phyloP scores from a whole-genome alignment of 2,888 invertebrate species.

The Leptothorax acervorum region DNA sequence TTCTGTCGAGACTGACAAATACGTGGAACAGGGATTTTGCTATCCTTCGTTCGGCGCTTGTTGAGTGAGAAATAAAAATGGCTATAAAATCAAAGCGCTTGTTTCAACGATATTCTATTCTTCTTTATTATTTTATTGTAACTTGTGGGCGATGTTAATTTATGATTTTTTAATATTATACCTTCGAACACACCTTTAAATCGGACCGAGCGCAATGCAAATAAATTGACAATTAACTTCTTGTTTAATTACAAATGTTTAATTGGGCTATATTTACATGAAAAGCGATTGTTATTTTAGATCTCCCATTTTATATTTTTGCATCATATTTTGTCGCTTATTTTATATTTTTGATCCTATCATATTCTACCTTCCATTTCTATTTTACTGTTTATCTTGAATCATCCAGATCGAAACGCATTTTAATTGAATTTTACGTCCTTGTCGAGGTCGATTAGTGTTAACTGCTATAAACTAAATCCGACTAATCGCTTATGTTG shows the following conservation, averaged over 20 bases:
- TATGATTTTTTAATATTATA: background rate
- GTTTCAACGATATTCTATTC: background rate
- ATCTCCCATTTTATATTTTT: background rate
- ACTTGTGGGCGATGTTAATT: background rate
- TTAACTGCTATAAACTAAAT: background rate
- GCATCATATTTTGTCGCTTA: background rate
- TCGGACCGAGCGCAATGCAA: background rate
- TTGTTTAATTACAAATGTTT: slow-evolving; percentile 5
- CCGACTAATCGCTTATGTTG: background rate
- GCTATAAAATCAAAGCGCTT: background rate
- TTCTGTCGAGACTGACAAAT: slow-evolving; percentile 13
- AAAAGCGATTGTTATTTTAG: background rate
- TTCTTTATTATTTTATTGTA: background rate
- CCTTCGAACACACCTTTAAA: background rate
- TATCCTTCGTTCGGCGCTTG: background rate
- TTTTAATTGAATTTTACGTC: background rate
- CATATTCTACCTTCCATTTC: background rate
- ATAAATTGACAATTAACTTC: slow-evolving; percentile 20
- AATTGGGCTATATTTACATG: slow-evolving; percentile 2
- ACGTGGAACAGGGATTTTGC: background rate
- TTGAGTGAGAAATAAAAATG: background rate
- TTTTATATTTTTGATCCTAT: background rate
- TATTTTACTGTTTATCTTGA: background rate
- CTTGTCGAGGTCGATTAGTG: background rate
- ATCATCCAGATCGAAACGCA: background rate